Percentiles rank a stretch among this genome's conserved stretches.
Evolutionary conservation across 2,113 vertebrate genomes (phyloP).

Genomic region (Micromys minutus): DNA sequence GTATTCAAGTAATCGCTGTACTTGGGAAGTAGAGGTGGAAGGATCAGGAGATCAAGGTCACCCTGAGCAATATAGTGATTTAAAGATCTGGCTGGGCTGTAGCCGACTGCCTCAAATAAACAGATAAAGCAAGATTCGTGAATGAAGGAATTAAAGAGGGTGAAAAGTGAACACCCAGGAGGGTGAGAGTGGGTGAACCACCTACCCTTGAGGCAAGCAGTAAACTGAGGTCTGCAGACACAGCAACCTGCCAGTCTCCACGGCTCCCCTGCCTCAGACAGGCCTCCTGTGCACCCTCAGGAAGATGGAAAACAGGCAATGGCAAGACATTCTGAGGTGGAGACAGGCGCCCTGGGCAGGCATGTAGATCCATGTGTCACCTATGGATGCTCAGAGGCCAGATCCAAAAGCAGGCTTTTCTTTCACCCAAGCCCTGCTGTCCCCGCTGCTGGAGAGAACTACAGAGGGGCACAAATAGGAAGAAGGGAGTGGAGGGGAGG

Average conservation of each 20-base stretch:
- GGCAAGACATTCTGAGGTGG: neutral
- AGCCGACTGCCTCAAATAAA: neutral
- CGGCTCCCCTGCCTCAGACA: neutral
- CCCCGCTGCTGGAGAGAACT: neutral
- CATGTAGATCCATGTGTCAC: neutral
- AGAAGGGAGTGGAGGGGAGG: accelerated
- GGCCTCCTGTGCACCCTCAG: neutral
- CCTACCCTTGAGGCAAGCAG: neutral
- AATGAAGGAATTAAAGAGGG: too few relatives aligned
- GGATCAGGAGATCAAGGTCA: neutral
- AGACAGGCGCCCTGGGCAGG: neutral
- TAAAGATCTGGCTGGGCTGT: neutral
- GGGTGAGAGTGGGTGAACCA: neutral
- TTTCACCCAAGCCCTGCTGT: neutral
- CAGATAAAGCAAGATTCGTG: neutral
- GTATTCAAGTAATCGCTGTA: neutral
- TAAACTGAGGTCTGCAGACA: neutral
- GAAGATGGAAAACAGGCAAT: conserved; percentile 13
- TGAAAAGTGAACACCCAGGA: too few relatives aligned
- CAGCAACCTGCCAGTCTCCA: neutral
- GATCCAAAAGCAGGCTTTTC: neutral
- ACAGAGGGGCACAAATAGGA: too few relatives aligned
- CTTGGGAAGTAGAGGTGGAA: neutral
- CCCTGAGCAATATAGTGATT: neutral
- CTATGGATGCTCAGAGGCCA: neutral